Evolutionary conservation across 2,888 invertebrate species (phyloP).

Genomic region (Lamproptera curius): DNA sequence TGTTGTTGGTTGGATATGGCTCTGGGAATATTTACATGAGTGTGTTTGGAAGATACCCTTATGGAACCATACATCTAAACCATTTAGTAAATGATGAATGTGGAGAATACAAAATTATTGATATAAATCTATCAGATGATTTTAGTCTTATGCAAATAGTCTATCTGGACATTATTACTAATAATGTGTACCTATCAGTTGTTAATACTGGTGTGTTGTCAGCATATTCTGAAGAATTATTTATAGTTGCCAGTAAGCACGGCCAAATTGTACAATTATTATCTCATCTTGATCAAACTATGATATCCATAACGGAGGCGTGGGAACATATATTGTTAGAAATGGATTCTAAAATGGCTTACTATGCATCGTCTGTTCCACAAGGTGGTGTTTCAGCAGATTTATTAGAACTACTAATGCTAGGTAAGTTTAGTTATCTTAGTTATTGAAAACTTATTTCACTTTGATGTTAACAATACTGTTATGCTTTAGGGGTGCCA

Average conservation of each 20-base stretch:
- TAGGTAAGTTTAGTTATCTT: slow-evolving; percentile 72
- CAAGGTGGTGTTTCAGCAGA: slow-evolving; percentile 93
- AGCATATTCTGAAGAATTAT: slow-evolving; percentile 83
- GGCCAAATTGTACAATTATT: slow-evolving; percentile 84
- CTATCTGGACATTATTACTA: slow-evolving; percentile 71
- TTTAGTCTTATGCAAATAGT: slow-evolving; percentile 83
- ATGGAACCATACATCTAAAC: slow-evolving; percentile 82
- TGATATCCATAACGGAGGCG: slow-evolving; percentile 90
- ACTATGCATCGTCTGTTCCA: slow-evolving; percentile 89
- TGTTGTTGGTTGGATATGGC: slow-evolving; percentile 88
- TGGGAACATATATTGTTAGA: slow-evolving; percentile 97
- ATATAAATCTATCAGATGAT: slow-evolving; percentile 84
- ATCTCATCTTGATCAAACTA: slow-evolving; percentile 84
- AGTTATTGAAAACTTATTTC: too few species aligned
- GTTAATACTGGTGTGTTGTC: slow-evolving; percentile 80
- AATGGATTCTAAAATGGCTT: slow-evolving; percentile 94
- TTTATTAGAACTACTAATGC: slow-evolving; percentile 92
- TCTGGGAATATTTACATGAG: slow-evolving; percentile 85
- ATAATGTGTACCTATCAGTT: slow-evolving; percentile 63
- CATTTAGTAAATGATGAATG: slow-evolving; percentile 76
- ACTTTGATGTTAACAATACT: neutral
- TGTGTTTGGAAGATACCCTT: slow-evolving; percentile 91
- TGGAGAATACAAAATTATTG: slow-evolving; percentile 78
- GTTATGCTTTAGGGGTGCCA: slow-evolving; percentile 73
- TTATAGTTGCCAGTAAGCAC: slow-evolving; percentile 85